phyloP scores from a whole-genome alignment of 2,797 vertebrate genomes.

The Hippocampus kuda region DNA sequence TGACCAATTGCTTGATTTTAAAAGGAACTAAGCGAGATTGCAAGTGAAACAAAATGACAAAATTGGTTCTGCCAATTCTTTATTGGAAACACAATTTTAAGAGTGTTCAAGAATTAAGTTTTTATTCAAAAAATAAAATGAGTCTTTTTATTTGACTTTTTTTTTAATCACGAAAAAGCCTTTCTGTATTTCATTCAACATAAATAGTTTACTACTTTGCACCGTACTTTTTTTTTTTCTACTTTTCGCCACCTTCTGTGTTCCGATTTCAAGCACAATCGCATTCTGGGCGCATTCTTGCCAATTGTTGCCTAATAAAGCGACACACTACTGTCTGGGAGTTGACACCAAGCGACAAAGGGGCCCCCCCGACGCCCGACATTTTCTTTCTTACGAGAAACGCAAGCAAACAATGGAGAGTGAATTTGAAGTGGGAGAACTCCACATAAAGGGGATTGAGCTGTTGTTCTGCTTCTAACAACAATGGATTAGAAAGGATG shows the following conservation, averaged over 20 bases:
- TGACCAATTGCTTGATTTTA: too few species aligned
- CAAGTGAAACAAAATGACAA: too few species aligned
- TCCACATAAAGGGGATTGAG: constrained; percentile 56
- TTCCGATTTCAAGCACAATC: neutral
- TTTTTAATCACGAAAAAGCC: too few species aligned
- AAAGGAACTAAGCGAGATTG: too few species aligned
- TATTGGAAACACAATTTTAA: too few species aligned
- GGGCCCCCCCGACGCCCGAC: constrained; percentile 45
- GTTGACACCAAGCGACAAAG: constrained; percentile 57
- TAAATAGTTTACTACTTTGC: too few species aligned
- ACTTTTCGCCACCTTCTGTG: neutral
- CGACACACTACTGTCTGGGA: constrained; percentile 38
- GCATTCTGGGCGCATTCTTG: constrained; percentile 45
- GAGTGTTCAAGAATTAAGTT: too few species aligned
- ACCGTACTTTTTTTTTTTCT: too few species aligned
- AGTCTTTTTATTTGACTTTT: too few species aligned
- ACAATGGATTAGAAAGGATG: constrained; percentile 48
- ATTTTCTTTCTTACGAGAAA: constrained; percentile 39
- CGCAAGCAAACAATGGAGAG: constrained; percentile 43
- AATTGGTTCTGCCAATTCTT: too few species aligned
- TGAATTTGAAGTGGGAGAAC: constrained; percentile 37
- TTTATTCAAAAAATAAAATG: too few species aligned
- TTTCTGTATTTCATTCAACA: too few species aligned
- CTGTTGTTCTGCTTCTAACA: constrained; percentile 46
- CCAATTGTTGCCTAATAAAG: constrained; percentile 61